Percentiles rank a stretch among this genome's conserved stretches.
These are phyloP conservation scores for Acipenser oxyrinchus DNA, from an alignment of 2,797 vertebrate species.

Conservation along the genomic window DNA sequence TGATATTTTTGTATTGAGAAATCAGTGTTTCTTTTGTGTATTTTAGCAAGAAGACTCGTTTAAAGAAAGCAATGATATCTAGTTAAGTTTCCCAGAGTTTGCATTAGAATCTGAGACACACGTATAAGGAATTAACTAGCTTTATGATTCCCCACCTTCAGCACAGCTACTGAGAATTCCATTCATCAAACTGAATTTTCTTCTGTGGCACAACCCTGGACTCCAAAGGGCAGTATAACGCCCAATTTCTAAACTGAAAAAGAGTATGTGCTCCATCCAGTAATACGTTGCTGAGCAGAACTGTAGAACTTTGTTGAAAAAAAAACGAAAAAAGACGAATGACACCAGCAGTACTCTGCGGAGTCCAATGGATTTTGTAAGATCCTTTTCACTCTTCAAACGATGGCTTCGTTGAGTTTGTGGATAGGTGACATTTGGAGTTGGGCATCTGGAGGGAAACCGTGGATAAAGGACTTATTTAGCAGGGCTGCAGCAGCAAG, in stretches of 20 bases:
- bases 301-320: background rate
- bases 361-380: slow-evolving; percentile 15
- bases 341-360: background rate
- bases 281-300: background rate
- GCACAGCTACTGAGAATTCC: slow-evolving; percentile 32
- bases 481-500: slow-evolving; percentile 15
- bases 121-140: slow-evolving; percentile 36
- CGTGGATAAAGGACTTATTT: slow-evolving; percentile 18
- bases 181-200: slow-evolving; percentile 22
- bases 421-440: slow-evolving; percentile 20
- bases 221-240: slow-evolving; percentile 50
- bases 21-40: no score
- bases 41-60: no score
- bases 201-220: slow-evolving; percentile 21
- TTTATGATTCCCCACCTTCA: slow-evolving; percentile 29
- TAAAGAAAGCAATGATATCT: background rate
- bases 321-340: background rate
- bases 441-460: slow-evolving; percentile 23
- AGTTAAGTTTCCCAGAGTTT: background rate
- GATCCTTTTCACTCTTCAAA: slow-evolving; percentile 14
- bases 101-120: background rate
- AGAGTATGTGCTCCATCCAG: slow-evolving; percentile 8
- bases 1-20: no score
- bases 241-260: slow-evolving; percentile 15
- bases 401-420: slow-evolving; percentile 21